phyloP scores from a whole-genome alignment of 2,113 vertebrate genomes.

The Propithecus coquereli region DNA sequence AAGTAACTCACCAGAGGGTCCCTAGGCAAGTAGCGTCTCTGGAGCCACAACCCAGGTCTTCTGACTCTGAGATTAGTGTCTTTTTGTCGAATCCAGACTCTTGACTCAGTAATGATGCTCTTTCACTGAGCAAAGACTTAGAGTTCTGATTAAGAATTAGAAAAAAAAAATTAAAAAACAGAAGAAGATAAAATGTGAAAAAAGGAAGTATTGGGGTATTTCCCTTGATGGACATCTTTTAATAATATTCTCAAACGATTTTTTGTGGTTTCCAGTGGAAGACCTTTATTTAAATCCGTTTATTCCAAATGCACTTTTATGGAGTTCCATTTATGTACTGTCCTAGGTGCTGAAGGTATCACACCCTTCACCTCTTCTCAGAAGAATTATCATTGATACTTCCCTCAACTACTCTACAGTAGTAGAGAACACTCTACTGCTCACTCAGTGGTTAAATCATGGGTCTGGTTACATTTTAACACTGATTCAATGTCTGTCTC shows the following conservation, averaged over 20 bases:
- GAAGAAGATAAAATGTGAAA: not conserved
- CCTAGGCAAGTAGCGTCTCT: not conserved
- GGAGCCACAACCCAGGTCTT: not conserved
- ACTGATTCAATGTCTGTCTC: not conserved
- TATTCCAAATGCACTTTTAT: not conserved
- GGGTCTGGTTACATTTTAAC: accelerated
- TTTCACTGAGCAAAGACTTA: not conserved
- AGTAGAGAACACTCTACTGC: too few relatives aligned
- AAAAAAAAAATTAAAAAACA: not conserved
- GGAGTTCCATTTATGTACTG: accelerated
- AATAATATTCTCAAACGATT: not conserved
- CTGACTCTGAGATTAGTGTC: not conserved
- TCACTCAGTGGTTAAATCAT: too few relatives aligned
- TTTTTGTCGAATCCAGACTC: not conserved
- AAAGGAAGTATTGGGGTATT: not conserved
- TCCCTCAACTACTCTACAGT: too few relatives aligned
- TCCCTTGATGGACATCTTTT: not conserved
- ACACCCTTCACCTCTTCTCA: not conserved
- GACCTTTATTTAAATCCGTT: not conserved
- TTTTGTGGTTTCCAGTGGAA: not conserved
- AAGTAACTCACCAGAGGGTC: not conserved
- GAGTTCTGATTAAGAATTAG: not conserved
- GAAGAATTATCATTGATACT: not conserved
- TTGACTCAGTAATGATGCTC: not conserved
- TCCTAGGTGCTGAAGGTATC: not conserved